Conservation (phyloP, 1,140 invertebrate genomes). For the Pseudomyrmex pallidus region DNA sequence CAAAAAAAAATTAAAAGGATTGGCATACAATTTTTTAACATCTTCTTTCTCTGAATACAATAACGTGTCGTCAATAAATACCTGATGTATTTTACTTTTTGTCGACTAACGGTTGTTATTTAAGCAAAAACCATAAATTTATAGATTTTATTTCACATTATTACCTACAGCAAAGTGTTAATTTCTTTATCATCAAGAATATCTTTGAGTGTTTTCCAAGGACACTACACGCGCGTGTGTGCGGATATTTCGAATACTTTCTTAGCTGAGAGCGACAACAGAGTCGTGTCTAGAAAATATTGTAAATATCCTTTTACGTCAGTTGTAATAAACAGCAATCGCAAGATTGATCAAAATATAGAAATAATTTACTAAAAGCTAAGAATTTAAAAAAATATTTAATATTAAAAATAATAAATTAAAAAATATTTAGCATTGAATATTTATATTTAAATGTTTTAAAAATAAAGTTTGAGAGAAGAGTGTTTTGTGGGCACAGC, state of each 20-base stretch:
- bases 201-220: too few species aligned
- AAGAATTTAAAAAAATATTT: too few species aligned
- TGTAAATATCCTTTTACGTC: too few species aligned
- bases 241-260: too few species aligned
- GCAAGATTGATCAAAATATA: too few species aligned
- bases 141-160: neutral
- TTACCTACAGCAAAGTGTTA: neutral
- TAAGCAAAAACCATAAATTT: neutral
- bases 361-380: too few species aligned
- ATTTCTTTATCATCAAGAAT: neutral
- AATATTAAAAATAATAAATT: too few species aligned
- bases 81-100: neutral
- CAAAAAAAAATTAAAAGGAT: neutral
- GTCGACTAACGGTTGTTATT: neutral
- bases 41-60: neutral
- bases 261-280: too few species aligned
- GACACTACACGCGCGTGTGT: neutral
- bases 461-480: constrained; percentile 5
- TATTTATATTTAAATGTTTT: neutral
- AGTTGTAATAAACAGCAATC: too few species aligned
- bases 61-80: neutral
- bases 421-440: neutral
- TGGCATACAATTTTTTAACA: too few species aligned
- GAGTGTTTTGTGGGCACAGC: neutral
- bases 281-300: too few species aligned